Evolutionary conservation across 2,888 invertebrate species (phyloP), one percentile per base, ranked within the genome.

Genomic region (Aleiodes leptofemur): DNA sequence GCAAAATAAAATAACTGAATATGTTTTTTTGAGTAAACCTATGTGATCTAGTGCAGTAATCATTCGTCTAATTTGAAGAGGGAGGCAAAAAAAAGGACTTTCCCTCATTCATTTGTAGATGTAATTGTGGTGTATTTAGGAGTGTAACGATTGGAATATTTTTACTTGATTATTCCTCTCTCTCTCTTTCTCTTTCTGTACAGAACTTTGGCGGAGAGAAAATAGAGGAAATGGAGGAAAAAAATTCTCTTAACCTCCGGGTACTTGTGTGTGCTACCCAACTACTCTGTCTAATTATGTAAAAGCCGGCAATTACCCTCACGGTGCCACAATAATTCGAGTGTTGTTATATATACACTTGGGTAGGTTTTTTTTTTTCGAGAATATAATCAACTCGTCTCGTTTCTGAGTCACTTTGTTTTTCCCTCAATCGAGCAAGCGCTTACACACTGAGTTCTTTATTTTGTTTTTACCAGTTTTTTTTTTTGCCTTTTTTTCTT

Each of bases 271-370:
- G 23, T 31, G 57, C 57, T 16, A 43, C 43, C 34, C 57, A 43
- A 43, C 9, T 43, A 43, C 43, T 59, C 59, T 29, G 31, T 68
- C 68, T 51, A 68, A 68, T 68, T 68, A 68, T 68, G 68, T 68
- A 68, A 68, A 68, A 43, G 23, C 68, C 14, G 43, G 51, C 68
- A 68, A 68, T 68, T 51, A 68, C 51, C 14, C 59, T n/a, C 31
- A 13, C 59, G 34, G 38, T 31, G 31, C 34, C 51, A 5, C 34
- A 59, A 59, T 59, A 38, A 59, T 59, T 59, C 59, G 31, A 59
- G 59, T 59, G 59, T 38, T 59, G 59, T 59, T 59, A 38, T 59
- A 59, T 31, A 59, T 59, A 59, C 59, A 59, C 34, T 59, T 34
- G 59, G 43, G 43, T 9, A 59, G 57, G 29, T 57, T 57, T 34